phyloP scores from a whole-genome alignment of 2,113 vertebrate genomes.

The Theristicus caerulescens region DNA sequence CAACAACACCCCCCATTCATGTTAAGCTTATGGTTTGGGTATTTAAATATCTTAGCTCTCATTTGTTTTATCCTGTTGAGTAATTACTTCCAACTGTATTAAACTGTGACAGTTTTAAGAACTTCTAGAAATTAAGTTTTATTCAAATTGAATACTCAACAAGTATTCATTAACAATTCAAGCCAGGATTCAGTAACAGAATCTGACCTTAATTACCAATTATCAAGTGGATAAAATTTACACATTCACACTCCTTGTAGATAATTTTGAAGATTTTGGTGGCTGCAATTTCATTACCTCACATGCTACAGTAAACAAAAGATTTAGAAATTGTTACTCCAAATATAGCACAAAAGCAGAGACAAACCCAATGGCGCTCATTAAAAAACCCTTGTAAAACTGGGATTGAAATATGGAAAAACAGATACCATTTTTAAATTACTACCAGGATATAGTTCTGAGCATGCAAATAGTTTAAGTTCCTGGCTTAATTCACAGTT shows the following conservation, averaged over 20 bases:
- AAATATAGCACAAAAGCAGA: neutral
- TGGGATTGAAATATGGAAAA: neutral
- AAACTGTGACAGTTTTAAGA: neutral
- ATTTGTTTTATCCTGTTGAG: neutral
- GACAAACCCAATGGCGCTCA: neutral
- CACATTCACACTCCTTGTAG: neutral
- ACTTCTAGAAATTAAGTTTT: neutral
- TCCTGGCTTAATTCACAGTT: neutral
- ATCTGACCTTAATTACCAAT: neutral
- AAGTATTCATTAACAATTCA: neutral
- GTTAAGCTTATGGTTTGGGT: neutral
- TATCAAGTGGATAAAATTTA: neutral
- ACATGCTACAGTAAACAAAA: neutral
- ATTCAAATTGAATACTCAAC: neutral
- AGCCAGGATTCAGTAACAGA: neutral
- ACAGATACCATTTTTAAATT: neutral
- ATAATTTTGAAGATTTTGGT: neutral
- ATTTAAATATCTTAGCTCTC: neutral
- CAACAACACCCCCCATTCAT: neutral
- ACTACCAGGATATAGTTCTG: constrained; percentile 33
- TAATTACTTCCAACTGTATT: neutral
- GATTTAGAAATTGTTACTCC: neutral
- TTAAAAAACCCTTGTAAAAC: neutral
- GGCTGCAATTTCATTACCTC: neutral
- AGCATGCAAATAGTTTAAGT: neutral